Conservation (phyloP, 2,888 invertebrate genomes). For the Philhelius pedissequus region DNA sequence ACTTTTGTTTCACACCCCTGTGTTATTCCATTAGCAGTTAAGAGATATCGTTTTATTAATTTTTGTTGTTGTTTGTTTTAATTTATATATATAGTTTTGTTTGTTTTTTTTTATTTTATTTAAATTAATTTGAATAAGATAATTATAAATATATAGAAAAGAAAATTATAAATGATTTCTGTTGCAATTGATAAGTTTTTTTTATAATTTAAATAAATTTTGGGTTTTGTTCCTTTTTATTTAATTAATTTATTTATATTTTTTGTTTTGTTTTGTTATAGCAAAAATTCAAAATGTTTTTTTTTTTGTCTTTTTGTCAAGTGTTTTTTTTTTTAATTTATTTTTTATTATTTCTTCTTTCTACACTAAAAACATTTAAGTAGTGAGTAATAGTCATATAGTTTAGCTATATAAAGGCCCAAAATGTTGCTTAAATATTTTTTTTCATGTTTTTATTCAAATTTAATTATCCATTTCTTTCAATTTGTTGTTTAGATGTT, state of each 20-base stretch:
- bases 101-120: slow-evolving; percentile 51
- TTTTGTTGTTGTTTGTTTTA: slow-evolving; percentile 37
- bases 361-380: slow-evolving; percentile 68
- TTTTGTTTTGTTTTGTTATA: slow-evolving; percentile 57
- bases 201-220: slow-evolving; percentile 49
- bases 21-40: slow-evolving; percentile 52
- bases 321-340: slow-evolving; percentile 72
- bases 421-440: slow-evolving; percentile 72
- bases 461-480: slow-evolving; percentile 28
- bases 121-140: slow-evolving; percentile 60
- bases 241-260: slow-evolving; percentile 30
- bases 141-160: slow-evolving; percentile 61
- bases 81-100: slow-evolving; percentile 44
- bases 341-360: slow-evolving; percentile 27
- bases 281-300: slow-evolving; percentile 72
- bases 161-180: slow-evolving; percentile 59
- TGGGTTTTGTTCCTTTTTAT: slow-evolving; percentile 57
- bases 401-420: slow-evolving; percentile 67
- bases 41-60: slow-evolving; percentile 55
- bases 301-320: slow-evolving; percentile 80
- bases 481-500: slow-evolving; percentile 28
- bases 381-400: slow-evolving; percentile 66
- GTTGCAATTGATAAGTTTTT: slow-evolving; percentile 55
- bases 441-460: slow-evolving; percentile 72
- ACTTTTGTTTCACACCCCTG: slow-evolving; percentile 62